Evolutionary conservation across 30 jellyfish, hydroid and myxozoan species (phyloP).

Genomic region (Rhopilema esculentum): DNA sequence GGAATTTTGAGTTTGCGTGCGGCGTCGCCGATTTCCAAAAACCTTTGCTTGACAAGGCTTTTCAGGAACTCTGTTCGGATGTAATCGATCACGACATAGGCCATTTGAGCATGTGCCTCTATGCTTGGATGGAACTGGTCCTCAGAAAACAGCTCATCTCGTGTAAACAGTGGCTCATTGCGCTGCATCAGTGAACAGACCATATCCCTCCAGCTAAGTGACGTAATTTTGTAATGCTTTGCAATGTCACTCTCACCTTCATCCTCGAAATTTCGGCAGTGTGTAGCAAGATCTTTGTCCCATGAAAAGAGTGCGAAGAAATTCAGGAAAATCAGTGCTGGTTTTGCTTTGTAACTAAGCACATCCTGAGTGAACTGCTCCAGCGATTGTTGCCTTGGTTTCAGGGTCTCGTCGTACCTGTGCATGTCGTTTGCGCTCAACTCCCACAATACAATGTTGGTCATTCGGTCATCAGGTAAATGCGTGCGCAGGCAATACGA

Average conservation of each 20-base stretch:
- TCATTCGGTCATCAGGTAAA: slow-evolving; percentile 93
- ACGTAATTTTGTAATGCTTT: slow-evolving; percentile 94
- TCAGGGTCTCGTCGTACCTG: slow-evolving; percentile 81
- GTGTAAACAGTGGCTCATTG: slow-evolving; percentile 91
- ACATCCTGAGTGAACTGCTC: slow-evolving; percentile 98
- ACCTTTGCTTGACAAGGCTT: slow-evolving; percentile 93
- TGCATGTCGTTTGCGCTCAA: slow-evolving; percentile 98
- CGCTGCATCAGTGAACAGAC: slow-evolving; percentile 91
- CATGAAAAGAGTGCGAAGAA: slow-evolving; percentile 96
- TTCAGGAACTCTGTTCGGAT: slow-evolving; percentile 98
- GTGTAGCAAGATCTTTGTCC: slow-evolving; percentile 95
- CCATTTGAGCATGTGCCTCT: slow-evolving; percentile 99
- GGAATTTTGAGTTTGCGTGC: slow-evolving; percentile 93
- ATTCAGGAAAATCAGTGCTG: slow-evolving; percentile 88
- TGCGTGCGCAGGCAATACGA: slow-evolving; percentile 96
- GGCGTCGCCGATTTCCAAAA: slow-evolving; percentile 94
- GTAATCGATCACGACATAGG: slow-evolving; percentile 92
- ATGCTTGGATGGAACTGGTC: slow-evolving; percentile 98
- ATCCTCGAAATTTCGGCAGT: slow-evolving; percentile 97
- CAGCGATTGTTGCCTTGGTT: slow-evolving; percentile 90
- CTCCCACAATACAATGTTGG: slow-evolving; percentile 98
- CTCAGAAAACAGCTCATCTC: slow-evolving; percentile 92
- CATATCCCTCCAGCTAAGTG: slow-evolving; percentile 99
- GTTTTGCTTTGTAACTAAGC: slow-evolving; percentile 93
- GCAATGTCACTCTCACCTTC: slow-evolving; percentile 98